A percentile compares a stretch with the other conserved stretches of the same genome.
phyloP scores from a whole-genome alignment of 2,888 invertebrate genomes.

The Drosophila leonis region DNA sequence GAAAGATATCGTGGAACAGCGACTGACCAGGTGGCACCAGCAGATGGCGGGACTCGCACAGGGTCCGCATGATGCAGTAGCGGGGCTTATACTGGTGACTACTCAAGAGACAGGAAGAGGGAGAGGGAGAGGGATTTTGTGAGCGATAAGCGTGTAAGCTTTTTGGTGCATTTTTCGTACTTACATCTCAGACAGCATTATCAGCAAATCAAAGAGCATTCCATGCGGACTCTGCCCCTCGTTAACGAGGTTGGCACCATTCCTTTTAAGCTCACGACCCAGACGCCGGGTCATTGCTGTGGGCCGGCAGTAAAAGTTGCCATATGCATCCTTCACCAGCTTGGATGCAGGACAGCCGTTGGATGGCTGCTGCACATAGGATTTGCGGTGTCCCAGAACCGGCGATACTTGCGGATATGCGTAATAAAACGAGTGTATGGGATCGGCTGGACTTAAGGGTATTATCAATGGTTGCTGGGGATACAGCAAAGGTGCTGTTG shows the following conservation, averaged over 20 bases:
- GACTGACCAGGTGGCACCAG: slow-evolving; percentile 88
- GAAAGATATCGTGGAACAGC: slow-evolving; percentile 89
- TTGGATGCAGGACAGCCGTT: slow-evolving; percentile 64
- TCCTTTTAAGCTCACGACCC: slow-evolving; percentile 49
- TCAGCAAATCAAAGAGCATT: slow-evolving; percentile 66
- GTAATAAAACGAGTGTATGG: slow-evolving; percentile 69
- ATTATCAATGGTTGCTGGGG: slow-evolving; percentile 52
- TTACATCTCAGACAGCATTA: slow-evolving; percentile 59
- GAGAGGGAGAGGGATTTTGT: not conserved
- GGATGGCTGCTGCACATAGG: slow-evolving; percentile 33
- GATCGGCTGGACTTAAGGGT: slow-evolving; percentile 65
- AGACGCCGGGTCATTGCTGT: slow-evolving; percentile 40
- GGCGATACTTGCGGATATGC: slow-evolving; percentile 57
- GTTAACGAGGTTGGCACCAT: slow-evolving; percentile 44
- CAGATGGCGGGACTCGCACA: slow-evolving; percentile 89
- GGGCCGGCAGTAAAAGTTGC: slow-evolving; percentile 64
- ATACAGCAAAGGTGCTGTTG: slow-evolving; percentile 14
- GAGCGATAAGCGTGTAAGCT: not conserved
- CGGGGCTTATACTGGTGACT: slow-evolving; percentile 77
- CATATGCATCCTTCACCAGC: slow-evolving; percentile 62
- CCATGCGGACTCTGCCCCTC: slow-evolving; percentile 49
- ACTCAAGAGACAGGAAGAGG: not conserved
- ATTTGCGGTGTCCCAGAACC: slow-evolving; percentile 49
- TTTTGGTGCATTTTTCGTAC: slow-evolving; percentile 13
- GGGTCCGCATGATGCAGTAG: slow-evolving; percentile 88